phyloP scores from a whole-genome alignment of 2,113 vertebrate species.

The Halcyon malimbica region DNA sequence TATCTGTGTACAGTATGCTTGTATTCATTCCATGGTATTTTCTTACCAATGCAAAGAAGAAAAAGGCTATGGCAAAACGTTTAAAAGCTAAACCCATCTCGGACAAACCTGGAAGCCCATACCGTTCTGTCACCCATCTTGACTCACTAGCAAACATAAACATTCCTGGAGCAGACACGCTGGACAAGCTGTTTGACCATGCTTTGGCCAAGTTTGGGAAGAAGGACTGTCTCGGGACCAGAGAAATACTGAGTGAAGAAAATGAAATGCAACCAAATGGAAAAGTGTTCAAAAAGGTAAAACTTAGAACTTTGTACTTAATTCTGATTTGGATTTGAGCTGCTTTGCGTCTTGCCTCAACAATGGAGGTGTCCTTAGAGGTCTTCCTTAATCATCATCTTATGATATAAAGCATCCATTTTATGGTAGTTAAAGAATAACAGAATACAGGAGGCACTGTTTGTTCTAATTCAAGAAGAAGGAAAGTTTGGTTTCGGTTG shows the following conservation, averaged over 20 bases:
- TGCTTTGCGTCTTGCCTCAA: neutral
- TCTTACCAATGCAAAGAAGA: slow-evolving; percentile 88
- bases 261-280: slow-evolving; percentile 93
- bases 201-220: slow-evolving; percentile 84
- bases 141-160: slow-evolving; percentile 86
- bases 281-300: slow-evolving; percentile 98
- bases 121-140: slow-evolving; percentile 88
- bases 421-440: neutral
- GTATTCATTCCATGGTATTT: slow-evolving; percentile 98
- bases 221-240: slow-evolving; percentile 87
- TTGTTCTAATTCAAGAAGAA: neutral
- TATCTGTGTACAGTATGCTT: slow-evolving; percentile 92
- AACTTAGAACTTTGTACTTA: neutral
- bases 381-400: neutral
- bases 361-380: neutral
- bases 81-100: slow-evolving; percentile 88
- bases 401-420: neutral
- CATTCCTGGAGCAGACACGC: slow-evolving; percentile 88
- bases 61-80: slow-evolving; percentile 84
- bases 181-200: slow-evolving; percentile 92
- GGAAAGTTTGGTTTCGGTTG: neutral
- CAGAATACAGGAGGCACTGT: neutral
- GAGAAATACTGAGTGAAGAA: slow-evolving; percentile 90
- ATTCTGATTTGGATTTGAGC: neutral
- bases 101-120: slow-evolving; percentile 87